These are phyloP conservation scores for Parapristionchus giblindavisi DNA, from an alignment of 2,888 invertebrate species.

Conservation along the genomic window DNA sequence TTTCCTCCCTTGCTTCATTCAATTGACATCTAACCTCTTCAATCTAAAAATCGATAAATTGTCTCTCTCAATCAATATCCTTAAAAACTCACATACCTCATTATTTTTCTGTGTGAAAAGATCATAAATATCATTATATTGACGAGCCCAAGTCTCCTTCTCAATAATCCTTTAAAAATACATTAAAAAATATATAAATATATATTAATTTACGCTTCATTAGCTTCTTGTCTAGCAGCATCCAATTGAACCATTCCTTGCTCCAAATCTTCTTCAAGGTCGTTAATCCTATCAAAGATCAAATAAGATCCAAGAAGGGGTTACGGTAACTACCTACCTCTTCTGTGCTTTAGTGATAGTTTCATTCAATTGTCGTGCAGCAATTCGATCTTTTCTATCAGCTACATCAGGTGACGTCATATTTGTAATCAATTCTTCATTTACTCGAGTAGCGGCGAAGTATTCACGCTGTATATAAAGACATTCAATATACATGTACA, in stretches of 20 bases:
- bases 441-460: neutral
- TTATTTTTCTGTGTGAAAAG: too few species aligned
- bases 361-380: neutral
- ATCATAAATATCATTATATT: too few species aligned
- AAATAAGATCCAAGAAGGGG: neutral
- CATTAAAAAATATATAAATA: too few species aligned
- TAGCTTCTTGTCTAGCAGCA: neutral
- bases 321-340: too few species aligned
- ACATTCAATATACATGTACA: neutral
- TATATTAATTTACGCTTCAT: neutral
- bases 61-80: neutral
- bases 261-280: neutral
- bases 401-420: neutral
- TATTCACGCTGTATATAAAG: neutral
- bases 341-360: neutral
- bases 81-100: neutral
- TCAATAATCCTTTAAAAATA: too few species aligned
- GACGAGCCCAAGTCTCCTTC: too few species aligned
- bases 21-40: neutral
- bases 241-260: neutral
- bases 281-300: neutral
- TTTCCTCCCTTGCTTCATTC: neutral
- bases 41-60: neutral
- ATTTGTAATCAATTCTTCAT: neutral
- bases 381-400: slow-evolving; percentile 10